Evolutionary conservation across 2,888 invertebrate species (phyloP), one percentile per base, ranked within the genome.

Genomic region (Leucania comma): DNA sequence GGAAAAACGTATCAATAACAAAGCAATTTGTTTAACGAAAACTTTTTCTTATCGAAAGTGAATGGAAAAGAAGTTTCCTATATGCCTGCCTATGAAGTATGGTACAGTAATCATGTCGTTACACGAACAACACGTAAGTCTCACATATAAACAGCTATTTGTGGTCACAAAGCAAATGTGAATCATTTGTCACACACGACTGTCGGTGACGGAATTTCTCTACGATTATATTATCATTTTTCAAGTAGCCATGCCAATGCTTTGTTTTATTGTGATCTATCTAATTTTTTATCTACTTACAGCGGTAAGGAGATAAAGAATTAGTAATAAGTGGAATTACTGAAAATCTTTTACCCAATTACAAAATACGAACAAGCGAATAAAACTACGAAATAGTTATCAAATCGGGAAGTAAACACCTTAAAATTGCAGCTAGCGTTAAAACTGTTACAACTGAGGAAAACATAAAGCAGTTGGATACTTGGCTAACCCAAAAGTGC

Each of bases 181-280:
- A 82, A 82, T 86, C 87, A 89, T 92, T 90, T 91, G 89, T 91
- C 86, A 90, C 87, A 88, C 86, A 83, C 79, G 87, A 86, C 85
- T 81, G 81, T 85, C 78, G 83, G 86, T 84, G 79, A 85, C 82
- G 84, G 80, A 88, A 87, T 92, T 92, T 92, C 91, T 86, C 90
- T 84, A 80, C 85, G 82, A 71, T 73, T 78, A 81, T 81, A 77
- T 75, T 79, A 77, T 75, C 69, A 68, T 74, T 82, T 72, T 82
- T 74, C 60, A 72, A 61, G 68, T 68, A 46, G 29, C n/a, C 60
- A 29, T 29, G n/a, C n/a, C n/a, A n/a, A 75, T 68, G 60, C 50
- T 74, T 64, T 67, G 29, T 63, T 68, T 56, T 54, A 22, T 32
- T 10, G 60, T 71, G 59, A 60, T 67, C 22, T 24, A 38, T 38